Evolutionary conservation across 2,113 vertebrate genomes (phyloP), one percentile per base, ranked within the genome.

Genomic region (Nothobranchius furzeri): DNA sequence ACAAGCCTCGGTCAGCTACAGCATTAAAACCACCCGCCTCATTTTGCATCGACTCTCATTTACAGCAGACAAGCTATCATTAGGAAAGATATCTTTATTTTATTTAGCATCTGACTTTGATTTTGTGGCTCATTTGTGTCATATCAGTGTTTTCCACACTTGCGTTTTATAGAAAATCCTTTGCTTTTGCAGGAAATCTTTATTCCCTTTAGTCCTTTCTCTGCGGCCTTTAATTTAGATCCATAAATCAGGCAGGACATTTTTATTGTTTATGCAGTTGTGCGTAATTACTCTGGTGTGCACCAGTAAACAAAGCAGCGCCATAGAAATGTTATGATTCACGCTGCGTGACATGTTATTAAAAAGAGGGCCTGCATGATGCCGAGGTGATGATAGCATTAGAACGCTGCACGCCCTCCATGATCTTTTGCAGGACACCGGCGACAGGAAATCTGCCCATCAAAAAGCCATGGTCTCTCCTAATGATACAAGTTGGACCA

Each of bases 381-480:
- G 67, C 54, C 59, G 57, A 42, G 30, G 49, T 40, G 45, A 12
- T 9, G 67, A 69, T 11, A 37, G 64, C 64, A 69, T 73, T 80
- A 76, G 71, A 46, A 64, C n/a, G 70, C 12, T n/a, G 36, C 4
- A 7, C 20, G 49, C 20, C 62, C 72, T 61, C 59, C 48, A 49
- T 75, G 68, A 13, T 74, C 78, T 75, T 81, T 84, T 75, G 82
- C 75, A 64, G 73, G 81, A 81, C 75, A 25, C 47, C 24, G 49
- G 82, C 73, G 68, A 65, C 55, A 82, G 43, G 64, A 80, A 71
- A 48, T 61, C 77, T 80, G 79, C 76, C 85, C 88, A 83, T 91
- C 85, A 90, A 83, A 87, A 51, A 45, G 69, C 64, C 79, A 88
- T 91, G 84, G 88, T 79, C 81, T 58, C 72, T 73, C 50, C 70